Evolutionary conservation across 2,113 vertebrate species (phyloP), one percentile per base, ranked within the genome.

Genomic region (Indri indri): DNA sequence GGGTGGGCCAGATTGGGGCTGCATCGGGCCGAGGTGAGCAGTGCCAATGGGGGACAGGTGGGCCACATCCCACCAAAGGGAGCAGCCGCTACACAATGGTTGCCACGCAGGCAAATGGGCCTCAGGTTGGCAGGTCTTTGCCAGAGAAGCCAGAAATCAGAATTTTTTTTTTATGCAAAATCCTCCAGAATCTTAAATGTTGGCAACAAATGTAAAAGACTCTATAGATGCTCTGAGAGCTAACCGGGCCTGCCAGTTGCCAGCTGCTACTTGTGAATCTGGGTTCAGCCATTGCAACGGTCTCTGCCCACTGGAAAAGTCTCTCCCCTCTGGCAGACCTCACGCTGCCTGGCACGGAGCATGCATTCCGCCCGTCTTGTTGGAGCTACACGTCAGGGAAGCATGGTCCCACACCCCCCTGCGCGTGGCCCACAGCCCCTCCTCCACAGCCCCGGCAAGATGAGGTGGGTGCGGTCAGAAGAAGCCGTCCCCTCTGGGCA

Each of bases 131-230:
- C 77, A 42, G 40, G 9, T 40, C 76, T 91, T 50, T 82, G 37
- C 54, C 79, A 59, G 40, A 45, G 88, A 86, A 82, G 86, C 40
- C 88, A 88, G 93, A 81, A 61, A 42, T 47, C 52, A 61, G 82
- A 50, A 89, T 65, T 68, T 79, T 68, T 84, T 95, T 76, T 54
- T 54, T 47, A 95, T 37, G 32, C n/a, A 83, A 54, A 86, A 45
- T 3, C 63, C 37, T 82, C 54, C 54, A 88, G 71, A 92, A 86
- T 73, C 32, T 83, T 82, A 59, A 73, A 83, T 45, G 42, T 37
- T 88, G 66, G 63, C 42, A 73, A 74, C 1, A 4, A 34, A 57
- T 57, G 23, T 1, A 61, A 68, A 96, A 42, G 32, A 14, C 50
- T 50, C 50, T 6, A 7, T 42, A 59, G 85, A 32, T 45, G 8